Base-by-base conservation (phyloP, 2,888 invertebrate genomes). In the Atrina japonica region DNA sequence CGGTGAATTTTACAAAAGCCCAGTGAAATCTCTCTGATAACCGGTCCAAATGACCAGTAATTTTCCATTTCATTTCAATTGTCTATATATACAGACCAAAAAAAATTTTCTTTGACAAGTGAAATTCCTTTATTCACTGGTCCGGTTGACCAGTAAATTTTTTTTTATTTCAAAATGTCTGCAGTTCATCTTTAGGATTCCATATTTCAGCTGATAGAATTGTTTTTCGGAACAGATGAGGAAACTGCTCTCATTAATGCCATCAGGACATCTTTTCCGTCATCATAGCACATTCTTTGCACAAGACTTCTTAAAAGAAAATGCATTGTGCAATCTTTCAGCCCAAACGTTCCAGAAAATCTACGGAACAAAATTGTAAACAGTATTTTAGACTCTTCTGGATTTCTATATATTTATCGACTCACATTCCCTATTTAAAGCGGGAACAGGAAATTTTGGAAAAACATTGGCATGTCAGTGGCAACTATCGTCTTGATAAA, bases 291-390 rank as follows among this genome's bases (percentile, higher is more conserved):
- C n/a, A 72, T 72, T 16, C 27, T 73, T 0, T 78, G 75, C 43
- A 73, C 75, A 0, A 6, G 71, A 14, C 78, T 74, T 52, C n/a
- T 43, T 76, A 14, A 69, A 72, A 58, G 55, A 74, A 30, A 74
- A 70, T 43, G 58, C 45, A n/a, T 2, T 40, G 27, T 18, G 43
- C 40, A 60, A 60, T 67, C 25, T 52, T 25, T 29, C 35, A 9
- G 25, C 7, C 16, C 40, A 27, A 60, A 60, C 41, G 52, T 52
- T 29, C 52, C 66, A 18, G 66, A 67, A 43, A 30, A 58, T 50
- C 49, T 27, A 30, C 49, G 50, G 27, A 58, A 47, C 18, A 18
- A 23, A 59, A 49, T 67, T 18, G 23, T 52, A 14, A 23, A n/a
- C n/a, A n/a, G n/a, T n/a, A n/a, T n/a, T n/a, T n/a, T n/a, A n/a